Conservation (phyloP, 2,888 invertebrate genomes). For the Cheilosia vernalis region DNA sequence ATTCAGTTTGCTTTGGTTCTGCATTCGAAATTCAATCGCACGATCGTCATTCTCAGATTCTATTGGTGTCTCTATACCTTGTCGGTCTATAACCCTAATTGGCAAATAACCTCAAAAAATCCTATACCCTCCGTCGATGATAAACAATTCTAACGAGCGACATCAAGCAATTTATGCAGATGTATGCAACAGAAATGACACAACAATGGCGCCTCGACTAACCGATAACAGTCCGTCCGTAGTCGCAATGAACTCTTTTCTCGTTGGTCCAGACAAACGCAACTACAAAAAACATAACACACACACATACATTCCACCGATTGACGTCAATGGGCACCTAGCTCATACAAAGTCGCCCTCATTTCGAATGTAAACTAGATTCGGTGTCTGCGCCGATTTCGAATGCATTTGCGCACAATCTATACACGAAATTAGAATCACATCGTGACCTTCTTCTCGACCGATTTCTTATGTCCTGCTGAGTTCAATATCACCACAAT, state of each 20-base stretch:
- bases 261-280: slow-evolving; percentile 23
- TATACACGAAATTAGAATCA: slow-evolving; percentile 3
- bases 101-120: slow-evolving; percentile 46
- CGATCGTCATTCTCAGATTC: not conserved
- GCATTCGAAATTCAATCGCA: slow-evolving; percentile 31
- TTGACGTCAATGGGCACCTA: slow-evolving; percentile 66
- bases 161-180: slow-evolving; percentile 29
- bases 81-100: slow-evolving; percentile 62
- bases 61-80: slow-evolving; percentile 17
- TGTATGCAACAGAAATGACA: slow-evolving; percentile 29
- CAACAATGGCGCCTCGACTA: slow-evolving; percentile 46
- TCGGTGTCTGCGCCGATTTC: slow-evolving; percentile 39
- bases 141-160: slow-evolving; percentile 22
- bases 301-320: not conserved
- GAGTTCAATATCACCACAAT: not conserved
- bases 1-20: slow-evolving; percentile 1
- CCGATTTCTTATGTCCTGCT: not conserved
- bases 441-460: slow-evolving; percentile 26
- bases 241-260: slow-evolving; percentile 55
- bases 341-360: slow-evolving; percentile 5
- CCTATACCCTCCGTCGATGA: slow-evolving; percentile 14
- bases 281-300: slow-evolving; percentile 1
- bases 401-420: slow-evolving; percentile 42
- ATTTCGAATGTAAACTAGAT: slow-evolving; percentile 64
- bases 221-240: not conserved